phyloP scores from a whole-genome alignment of 2,113 vertebrate genomes.

The Antennarius striatus region DNA sequence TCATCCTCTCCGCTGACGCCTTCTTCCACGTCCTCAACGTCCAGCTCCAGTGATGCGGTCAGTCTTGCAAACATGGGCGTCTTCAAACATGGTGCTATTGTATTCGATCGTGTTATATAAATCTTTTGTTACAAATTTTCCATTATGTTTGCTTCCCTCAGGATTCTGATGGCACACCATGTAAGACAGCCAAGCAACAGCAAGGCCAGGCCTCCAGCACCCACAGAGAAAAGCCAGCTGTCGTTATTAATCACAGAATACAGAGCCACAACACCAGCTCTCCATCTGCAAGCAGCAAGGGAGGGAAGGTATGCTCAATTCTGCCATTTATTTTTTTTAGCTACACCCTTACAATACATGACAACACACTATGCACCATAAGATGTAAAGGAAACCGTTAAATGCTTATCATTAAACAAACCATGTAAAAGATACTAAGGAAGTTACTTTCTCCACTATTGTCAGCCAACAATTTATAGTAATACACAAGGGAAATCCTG shows the following conservation, averaged over 20 bases:
- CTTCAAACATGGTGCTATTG: background rate
- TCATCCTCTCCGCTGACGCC: constrained; percentile 89
- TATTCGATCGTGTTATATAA: background rate
- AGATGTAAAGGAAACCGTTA: background rate
- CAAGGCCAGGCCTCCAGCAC: constrained; percentile 80
- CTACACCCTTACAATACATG: background rate
- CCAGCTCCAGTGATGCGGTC: constrained; percentile 94
- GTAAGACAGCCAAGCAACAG: constrained; percentile 93
- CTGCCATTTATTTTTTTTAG: background rate
- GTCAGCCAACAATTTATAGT: too few relatives aligned
- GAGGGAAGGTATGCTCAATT: constrained; percentile 85
- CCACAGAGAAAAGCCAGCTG: constrained; percentile 84
- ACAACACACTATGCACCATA: background rate
- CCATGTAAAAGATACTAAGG: background rate
- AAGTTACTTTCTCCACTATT: background rate
- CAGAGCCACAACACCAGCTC: constrained; percentile 73
- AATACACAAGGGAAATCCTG: background rate
- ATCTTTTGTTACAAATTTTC: background rate
- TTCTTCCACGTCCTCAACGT: constrained; percentile 87
- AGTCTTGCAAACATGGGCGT: constrained; percentile 65
- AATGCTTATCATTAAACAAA: too few relatives aligned
- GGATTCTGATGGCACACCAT: constrained; percentile 97
- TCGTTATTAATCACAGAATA: constrained; percentile 69
- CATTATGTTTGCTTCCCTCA: constrained; percentile 43
- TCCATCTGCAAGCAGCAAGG: constrained; percentile 84